A percentile compares a stretch with the other conserved stretches of the same genome.
Conservation (phyloP, 2,797 vertebrate species). For the Mionectes olivaceus region DNA sequence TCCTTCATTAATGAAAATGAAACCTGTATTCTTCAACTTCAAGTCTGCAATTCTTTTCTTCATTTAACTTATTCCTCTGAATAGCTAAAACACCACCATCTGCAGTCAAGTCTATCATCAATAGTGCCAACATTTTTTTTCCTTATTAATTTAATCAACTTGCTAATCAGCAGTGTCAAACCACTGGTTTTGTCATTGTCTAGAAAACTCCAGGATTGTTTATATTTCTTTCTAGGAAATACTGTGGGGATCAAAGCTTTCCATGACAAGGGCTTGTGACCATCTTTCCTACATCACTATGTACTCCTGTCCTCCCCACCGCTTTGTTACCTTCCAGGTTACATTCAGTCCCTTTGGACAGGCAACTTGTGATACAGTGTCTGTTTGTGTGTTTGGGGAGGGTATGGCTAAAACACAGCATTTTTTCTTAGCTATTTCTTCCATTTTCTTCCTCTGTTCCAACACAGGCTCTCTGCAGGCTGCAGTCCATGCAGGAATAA, state of each 20-base stretch:
- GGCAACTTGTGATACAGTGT: accelerated
- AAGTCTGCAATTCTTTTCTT: not conserved
- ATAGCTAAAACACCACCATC: not conserved
- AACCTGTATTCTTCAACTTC: not conserved
- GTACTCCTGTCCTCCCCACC: not conserved
- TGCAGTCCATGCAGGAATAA: not conserved
- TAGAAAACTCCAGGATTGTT: not conserved
- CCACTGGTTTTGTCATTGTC: not conserved
- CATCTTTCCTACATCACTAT: not conserved
- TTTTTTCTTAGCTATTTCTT: not conserved
- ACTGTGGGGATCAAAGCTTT: not conserved
- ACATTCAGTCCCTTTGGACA: not conserved
- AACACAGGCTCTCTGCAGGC: not conserved
- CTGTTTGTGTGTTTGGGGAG: not conserved
- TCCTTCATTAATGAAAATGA: not conserved
- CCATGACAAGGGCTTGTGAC: not conserved
- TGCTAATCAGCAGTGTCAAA: not conserved
- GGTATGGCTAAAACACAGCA: not conserved
- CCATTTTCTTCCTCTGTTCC: not conserved
- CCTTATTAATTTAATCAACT: not conserved
- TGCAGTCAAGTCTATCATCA: not conserved
- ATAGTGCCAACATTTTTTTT: not conserved
- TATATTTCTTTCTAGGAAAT: not conserved
- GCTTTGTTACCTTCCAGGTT: not conserved
- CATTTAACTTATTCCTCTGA: not conserved